Conservation (phyloP, 2,797 vertebrate genomes). For the Tangara arthus region DNA sequence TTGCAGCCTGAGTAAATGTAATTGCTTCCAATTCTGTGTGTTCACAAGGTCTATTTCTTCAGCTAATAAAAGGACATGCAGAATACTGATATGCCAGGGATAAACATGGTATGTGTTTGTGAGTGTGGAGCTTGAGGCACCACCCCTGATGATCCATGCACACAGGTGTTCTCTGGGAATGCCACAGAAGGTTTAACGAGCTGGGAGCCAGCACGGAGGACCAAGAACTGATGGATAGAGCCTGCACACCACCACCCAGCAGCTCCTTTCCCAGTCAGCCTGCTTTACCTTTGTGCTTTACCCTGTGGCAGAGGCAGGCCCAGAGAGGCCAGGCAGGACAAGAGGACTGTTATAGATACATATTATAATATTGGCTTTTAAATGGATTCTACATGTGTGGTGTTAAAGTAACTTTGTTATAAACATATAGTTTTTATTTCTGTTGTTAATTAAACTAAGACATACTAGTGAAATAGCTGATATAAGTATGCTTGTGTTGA, state of each 20-base stretch:
- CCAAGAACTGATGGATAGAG: rapidly evolving
- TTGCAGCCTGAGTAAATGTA: neutral
- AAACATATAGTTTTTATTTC: neutral
- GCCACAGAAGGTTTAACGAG: neutral
- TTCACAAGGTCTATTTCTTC: neutral
- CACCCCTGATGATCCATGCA: rapidly evolving
- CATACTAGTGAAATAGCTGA: neutral
- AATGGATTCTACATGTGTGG: neutral
- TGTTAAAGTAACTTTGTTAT: neutral
- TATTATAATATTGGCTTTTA: neutral
- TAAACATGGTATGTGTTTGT: no score
- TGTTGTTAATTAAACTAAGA: neutral
- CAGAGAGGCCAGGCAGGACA: neutral
- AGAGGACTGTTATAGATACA: no score
- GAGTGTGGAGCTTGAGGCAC: neutral
- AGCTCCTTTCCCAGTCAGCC: neutral
- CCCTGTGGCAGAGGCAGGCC: neutral
- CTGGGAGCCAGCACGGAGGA: rapidly evolving
- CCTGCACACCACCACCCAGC: no score
- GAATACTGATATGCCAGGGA: neutral
- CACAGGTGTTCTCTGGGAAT: rapidly evolving
- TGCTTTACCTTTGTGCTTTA: neutral
- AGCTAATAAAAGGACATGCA: neutral
- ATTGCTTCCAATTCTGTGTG: neutral
- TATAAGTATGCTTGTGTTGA: neutral